A percentile compares a stretch with the other conserved stretches of the same genome.
Conservation (phyloP, 2,888 invertebrate genomes). For the Ennomos erosarius region DNA sequence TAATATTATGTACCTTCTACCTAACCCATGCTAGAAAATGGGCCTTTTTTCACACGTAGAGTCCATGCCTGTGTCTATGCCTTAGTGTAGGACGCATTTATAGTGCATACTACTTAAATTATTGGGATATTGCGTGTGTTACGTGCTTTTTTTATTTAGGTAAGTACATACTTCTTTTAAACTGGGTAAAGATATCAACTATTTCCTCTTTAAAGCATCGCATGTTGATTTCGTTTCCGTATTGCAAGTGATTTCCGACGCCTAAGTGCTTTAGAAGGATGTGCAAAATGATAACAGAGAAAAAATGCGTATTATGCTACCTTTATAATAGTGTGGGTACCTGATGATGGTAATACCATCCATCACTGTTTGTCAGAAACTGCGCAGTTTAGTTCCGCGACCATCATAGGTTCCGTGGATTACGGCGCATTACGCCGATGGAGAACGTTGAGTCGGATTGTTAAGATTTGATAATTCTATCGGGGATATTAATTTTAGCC, state of each 20-base stretch:
- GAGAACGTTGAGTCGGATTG: conserved; percentile 39
- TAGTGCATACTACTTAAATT: too few relatives aligned
- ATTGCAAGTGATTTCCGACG: conserved; percentile 5
- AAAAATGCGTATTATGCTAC: conserved; percentile 9
- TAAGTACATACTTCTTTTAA: neutral
- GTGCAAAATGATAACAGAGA: conserved; percentile 11
- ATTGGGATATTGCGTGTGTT: too few relatives aligned
- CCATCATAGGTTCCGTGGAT: conserved; percentile 29
- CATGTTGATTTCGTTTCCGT: conserved; percentile 4
- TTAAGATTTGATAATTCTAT: conserved; percentile 63
- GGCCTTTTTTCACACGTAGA: too few relatives aligned
- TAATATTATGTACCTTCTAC: too few relatives aligned
- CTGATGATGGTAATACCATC: conserved; percentile 10
- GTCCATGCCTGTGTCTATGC: too few relatives aligned
- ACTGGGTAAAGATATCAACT: neutral
- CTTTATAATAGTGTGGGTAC: too few relatives aligned
- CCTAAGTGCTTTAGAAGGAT: conserved; percentile 10
- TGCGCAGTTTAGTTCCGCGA: conserved; percentile 27
- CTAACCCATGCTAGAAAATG: too few relatives aligned
- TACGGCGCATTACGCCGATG: conserved; percentile 23
- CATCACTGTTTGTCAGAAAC: conserved; percentile 24
- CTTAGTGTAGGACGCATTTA: too few relatives aligned
- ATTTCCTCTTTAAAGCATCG: conserved; percentile 1
- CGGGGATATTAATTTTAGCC: conserved; percentile 72
- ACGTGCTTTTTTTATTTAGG: too few relatives aligned